Conservation (phyloP, 2,113 vertebrate genomes). For the Bujurquina vittata region DNA sequence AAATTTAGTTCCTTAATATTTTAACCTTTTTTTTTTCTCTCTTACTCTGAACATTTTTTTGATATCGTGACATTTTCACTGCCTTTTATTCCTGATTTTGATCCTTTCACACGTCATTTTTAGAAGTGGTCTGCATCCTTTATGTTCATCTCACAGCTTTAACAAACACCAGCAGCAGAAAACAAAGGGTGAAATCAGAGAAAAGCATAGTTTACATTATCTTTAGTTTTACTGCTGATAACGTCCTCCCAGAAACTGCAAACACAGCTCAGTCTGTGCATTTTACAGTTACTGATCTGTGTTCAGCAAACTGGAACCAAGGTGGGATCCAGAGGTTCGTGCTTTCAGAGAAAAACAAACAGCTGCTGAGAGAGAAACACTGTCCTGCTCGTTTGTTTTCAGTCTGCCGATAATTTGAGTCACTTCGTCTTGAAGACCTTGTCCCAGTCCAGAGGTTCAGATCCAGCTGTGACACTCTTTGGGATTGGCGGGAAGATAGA, state of each 20-base stretch:
- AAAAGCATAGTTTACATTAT: neutral
- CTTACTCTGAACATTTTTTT: neutral
- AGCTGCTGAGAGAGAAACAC: neutral
- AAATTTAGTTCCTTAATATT: too few relatives aligned
- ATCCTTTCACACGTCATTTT: neutral
- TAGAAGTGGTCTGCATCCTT: neutral
- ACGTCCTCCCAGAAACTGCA: neutral
- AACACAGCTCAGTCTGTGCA: neutral
- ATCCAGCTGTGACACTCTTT: conserved; percentile 74
- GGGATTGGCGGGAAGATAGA: conserved; percentile 88
- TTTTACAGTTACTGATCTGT: neutral
- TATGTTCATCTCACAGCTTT: neutral
- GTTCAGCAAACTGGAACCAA: neutral
- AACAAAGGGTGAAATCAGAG: neutral
- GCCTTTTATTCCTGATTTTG: neutral
- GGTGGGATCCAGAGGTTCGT: neutral
- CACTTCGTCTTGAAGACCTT: conserved; percentile 85
- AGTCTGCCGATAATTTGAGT: conserved; percentile 37
- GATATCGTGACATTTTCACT: neutral
- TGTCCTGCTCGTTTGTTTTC: neutral
- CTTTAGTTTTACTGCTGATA: neutral
- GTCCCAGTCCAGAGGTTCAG: conserved; percentile 82
- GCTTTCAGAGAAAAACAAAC: neutral
- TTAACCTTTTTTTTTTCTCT: too few relatives aligned
- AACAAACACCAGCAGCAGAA: neutral